Evolutionary conservation across 2,797 vertebrate species (phyloP).

Genomic region (Catharus ustulatus): DNA sequence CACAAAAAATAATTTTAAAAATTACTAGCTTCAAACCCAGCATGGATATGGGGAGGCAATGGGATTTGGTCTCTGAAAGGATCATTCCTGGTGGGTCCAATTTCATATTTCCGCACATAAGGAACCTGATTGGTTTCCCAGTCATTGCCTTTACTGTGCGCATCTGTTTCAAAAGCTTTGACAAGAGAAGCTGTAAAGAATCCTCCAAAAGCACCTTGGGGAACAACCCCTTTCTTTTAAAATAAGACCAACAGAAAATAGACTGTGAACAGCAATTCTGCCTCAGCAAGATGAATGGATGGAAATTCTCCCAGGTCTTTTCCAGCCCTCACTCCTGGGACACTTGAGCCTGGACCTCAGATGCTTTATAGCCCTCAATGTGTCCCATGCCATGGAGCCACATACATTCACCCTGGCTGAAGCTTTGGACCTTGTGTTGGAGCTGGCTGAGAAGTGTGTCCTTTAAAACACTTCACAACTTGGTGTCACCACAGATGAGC

Average conservation of each 20-base stretch:
- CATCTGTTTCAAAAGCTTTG: constrained; percentile 12
- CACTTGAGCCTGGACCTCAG: not conserved
- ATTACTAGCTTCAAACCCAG: not conserved
- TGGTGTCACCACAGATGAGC: not conserved
- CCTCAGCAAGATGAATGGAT: not conserved
- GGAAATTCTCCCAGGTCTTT: not conserved
- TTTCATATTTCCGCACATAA: not conserved
- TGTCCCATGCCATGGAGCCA: not conserved
- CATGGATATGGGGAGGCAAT: not conserved
- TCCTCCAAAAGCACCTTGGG: not conserved
- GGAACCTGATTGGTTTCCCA: not conserved
- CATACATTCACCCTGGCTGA: not conserved
- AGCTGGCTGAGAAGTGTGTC: not conserved
- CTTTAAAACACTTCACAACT: not conserved
- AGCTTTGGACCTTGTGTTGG: not conserved
- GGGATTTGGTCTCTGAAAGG: not conserved
- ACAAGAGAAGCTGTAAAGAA: constrained; percentile 2
- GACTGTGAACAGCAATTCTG: not conserved
- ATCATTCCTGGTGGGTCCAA: not conserved
- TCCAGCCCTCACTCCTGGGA: not conserved
- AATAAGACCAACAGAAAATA: not conserved
- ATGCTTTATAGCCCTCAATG: not conserved
- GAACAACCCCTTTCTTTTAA: not conserved
- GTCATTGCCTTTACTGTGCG: not conserved
- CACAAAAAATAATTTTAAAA: not conserved